phyloP scores from a whole-genome alignment of 1,140 invertebrate species.

The Chironomus striatipennis region DNA sequence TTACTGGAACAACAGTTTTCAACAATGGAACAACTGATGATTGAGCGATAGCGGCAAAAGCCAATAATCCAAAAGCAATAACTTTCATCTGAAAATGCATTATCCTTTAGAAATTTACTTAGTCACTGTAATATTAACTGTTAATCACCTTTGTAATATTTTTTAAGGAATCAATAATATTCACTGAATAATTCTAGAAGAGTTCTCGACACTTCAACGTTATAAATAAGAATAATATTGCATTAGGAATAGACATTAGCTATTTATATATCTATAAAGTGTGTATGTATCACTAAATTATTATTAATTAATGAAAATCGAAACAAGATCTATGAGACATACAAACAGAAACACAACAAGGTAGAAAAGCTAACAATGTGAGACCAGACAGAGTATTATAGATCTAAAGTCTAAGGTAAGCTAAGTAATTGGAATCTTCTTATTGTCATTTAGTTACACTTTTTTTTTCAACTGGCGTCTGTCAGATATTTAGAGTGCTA shows the following conservation, averaged over 20 bases:
- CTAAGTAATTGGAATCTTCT: no score
- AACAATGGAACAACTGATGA: not conserved
- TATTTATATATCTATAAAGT: constrained; percentile 4
- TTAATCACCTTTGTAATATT: not conserved
- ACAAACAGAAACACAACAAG: not conserved
- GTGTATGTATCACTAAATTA: not conserved
- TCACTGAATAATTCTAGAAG: not conserved
- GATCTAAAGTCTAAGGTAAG: no score
- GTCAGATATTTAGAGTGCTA: no score
- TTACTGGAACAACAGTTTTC: constrained; percentile 26
- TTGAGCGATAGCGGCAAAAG: not conserved
- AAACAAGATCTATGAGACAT: constrained; percentile 1
- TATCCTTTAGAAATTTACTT: not conserved
- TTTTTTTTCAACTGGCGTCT: no score
- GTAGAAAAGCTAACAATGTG: not conserved
- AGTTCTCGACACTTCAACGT: not conserved
- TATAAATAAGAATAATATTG: not conserved
- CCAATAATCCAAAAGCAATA: not conserved
- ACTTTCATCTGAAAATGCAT: not conserved
- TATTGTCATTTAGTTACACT: no score
- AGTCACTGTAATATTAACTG: not conserved
- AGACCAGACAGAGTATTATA: not conserved
- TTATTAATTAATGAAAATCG: constrained; percentile 17
- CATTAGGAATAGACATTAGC: not conserved
- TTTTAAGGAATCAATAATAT: not conserved